phyloP scores from a whole-genome alignment of 2,113 vertebrate genomes.

The Rhipidura dahli region DNA sequence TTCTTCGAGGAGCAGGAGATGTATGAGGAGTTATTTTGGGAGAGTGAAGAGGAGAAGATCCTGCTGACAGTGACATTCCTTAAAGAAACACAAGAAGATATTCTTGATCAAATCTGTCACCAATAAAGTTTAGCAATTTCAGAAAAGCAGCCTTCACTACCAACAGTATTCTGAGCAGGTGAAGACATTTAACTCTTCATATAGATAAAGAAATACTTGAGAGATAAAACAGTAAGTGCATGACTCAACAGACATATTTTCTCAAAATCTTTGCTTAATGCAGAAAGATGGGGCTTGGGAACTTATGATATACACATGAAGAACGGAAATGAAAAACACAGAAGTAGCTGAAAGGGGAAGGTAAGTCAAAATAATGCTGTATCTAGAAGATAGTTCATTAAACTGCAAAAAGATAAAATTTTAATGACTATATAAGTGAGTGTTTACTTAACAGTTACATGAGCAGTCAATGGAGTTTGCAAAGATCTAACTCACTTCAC shows the following conservation, averaged over 20 bases:
- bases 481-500: neutral
- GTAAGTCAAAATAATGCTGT: neutral
- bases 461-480: neutral
- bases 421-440: neutral
- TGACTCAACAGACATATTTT: neutral
- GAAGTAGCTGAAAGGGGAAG: neutral
- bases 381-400: neutral
- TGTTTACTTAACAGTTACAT: neutral
- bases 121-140: neutral
- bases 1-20: slow-evolving; percentile 92
- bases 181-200: neutral
- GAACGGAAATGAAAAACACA: neutral
- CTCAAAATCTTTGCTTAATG: neutral
- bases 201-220: neutral
- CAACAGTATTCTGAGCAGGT: neutral
- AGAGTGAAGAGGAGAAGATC: slow-evolving; percentile 97
- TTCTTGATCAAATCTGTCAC: neutral
- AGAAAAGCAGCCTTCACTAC: neutral
- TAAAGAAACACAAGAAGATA: slow-evolving; percentile 50
- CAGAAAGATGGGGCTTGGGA: neutral
- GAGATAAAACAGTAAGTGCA: neutral
- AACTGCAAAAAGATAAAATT: neutral
- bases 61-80: slow-evolving; percentile 98
- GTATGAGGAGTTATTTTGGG: slow-evolving; percentile 99
- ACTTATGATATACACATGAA: neutral